Conservation (phyloP, 2,113 vertebrate genomes). For the Heptranchias perlo region DNA sequence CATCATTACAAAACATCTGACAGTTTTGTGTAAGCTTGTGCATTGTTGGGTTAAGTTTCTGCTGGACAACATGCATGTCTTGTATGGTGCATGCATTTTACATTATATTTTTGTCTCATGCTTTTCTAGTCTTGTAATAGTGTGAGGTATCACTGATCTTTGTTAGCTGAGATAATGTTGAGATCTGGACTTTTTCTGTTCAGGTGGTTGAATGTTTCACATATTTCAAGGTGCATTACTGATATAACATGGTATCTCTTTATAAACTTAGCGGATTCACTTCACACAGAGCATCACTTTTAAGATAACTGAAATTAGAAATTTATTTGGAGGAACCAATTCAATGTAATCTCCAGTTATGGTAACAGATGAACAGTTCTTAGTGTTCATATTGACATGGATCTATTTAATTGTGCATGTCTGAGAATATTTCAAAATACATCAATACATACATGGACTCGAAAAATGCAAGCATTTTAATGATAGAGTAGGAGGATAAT, state of each 20-base stretch:
- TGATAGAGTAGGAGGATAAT: neutral
- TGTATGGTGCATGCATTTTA: neutral
- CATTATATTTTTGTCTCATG: neutral
- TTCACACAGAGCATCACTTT: neutral
- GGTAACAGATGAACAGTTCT: neutral
- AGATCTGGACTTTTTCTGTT: neutral
- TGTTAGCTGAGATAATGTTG: neutral
- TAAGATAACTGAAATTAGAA: neutral
- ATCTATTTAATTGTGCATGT: constrained; percentile 11
- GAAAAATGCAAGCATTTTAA: neutral
- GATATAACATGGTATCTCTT: neutral
- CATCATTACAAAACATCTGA: neutral
- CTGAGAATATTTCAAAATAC: neutral
- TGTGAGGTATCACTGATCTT: neutral
- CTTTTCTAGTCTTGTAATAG: neutral
- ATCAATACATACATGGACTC: neutral
- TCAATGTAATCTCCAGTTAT: neutral
- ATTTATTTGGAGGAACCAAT: neutral
- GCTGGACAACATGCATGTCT: neutral
- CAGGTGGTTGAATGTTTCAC: neutral
- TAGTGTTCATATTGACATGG: neutral
- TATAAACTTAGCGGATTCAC: neutral
- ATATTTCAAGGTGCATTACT: neutral
- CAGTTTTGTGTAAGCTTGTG: neutral
- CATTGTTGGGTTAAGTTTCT: neutral